Base-by-base conservation (phyloP, 2,888 invertebrate species). In the Dione vanillae region DNA sequence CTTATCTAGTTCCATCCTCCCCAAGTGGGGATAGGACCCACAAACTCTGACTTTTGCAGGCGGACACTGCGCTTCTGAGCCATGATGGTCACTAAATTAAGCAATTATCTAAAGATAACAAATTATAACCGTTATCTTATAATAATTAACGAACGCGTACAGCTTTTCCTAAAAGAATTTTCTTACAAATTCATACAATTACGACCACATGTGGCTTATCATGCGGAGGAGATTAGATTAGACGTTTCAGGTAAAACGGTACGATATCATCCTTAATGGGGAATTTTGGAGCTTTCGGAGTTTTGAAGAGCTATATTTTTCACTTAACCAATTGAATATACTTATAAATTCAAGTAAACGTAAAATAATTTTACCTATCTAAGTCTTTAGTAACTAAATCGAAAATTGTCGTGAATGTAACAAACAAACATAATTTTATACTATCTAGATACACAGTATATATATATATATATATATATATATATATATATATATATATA, bases 201-300 rank as follows among this genome's bases (percentile, higher is more conserved):
- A 65, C 8, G 51, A 10, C 51, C 65, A 70, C 59, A 70, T 70
- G 70, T 65, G 65, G 40, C 59, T 43, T 65, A 20, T 59, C 41
- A n/a, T 43, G 43, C 35, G 12, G 20, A 16, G 19, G 19, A 41
- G 19, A 49, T 49, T 49, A 51, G 16, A 43, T 37, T 40, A 16
- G 58, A 47, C 7, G 20, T 61, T 54, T 41, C 47, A 37, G 62
- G 16, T 49, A 64, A 37, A 64, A 64, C 19, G 35, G 35, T 19
- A 19, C 9, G 16, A 16, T 19, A 16, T 64, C 16, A 19, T 12
- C 16, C 3, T 47, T 64, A 37, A 47, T 19, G 35, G 11, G 27
- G 35, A 47, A 2, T 27, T 14, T 16, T 47, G n/a, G 14, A 12
- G 35, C 12, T 27, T 35, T n/a, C 14, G 14, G 10, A 35, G 2